Base-by-base conservation (phyloP, 2,797 vertebrate species). In the Enteromius thamalakanensis region DNA sequence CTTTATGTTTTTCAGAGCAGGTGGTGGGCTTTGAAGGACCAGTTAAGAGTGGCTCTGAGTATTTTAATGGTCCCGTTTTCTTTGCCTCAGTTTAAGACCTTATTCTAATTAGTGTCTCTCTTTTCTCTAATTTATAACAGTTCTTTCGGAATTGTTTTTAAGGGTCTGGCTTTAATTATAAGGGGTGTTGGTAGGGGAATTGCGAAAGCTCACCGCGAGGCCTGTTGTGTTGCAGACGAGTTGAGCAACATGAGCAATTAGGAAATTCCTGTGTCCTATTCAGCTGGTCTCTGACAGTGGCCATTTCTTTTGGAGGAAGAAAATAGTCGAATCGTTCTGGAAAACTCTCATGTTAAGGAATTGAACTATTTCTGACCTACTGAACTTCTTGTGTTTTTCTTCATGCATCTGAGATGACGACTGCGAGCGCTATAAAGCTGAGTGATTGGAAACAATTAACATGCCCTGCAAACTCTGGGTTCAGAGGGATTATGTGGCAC, bases 101-200 rank as follows among this genome's bases (percentile, higher is more conserved):
- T 88, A 88, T 90, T 83, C 84, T 89, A 88, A 89, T 91, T 90
- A 87, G 85, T 82, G 71, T 82, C 83, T 84, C 79, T 84, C 77
- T 83, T 85, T 88, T 88, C 78, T 85, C 85, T 88, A 84, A 90
- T 88, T 90, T 90, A 88, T 80, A 88, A 86, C 85, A 87, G 82
- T 83, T 88, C 81, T 84, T 81, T 88, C 76, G 69, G 81, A 87
- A 89, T 88, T 86, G 89, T 85, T 87, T 89, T 86, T 86, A 85
- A 85, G 86, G 76, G 87, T 84, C 89, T 90, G 86, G 87, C 70
- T 87, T 90, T 87, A 90, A 90, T 91, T 87, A 84, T 78, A 65
- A 83, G 81, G 81, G 64, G 86, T 86, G 84, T 84, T 47, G 53
- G 58, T 51, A 40, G 69, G 68, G 62, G 81, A 82, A 60, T 84